Conservation (phyloP, 2,113 vertebrate genomes). For the Nerophis lumbriciformis region DNA sequence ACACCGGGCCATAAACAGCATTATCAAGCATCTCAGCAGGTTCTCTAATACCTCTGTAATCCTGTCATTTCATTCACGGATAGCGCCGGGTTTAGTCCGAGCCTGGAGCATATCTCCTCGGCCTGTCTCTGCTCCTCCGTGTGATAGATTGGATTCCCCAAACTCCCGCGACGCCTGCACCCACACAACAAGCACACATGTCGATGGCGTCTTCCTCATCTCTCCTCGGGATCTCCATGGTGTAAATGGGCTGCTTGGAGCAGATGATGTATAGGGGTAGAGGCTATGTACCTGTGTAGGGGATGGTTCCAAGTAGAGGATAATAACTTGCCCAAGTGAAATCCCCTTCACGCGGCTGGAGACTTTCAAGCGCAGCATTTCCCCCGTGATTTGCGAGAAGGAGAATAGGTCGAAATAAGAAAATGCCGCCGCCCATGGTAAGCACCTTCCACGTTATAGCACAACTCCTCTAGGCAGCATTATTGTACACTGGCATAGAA, state of each 20-base stretch:
- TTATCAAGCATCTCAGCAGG: constrained; percentile 73
- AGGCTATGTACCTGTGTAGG: constrained; percentile 25
- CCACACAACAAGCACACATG: constrained; percentile 8
- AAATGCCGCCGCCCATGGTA: not conserved
- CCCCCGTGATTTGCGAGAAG: constrained; percentile 17
- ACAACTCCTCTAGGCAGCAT: not conserved
- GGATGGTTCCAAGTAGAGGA: constrained; percentile 24
- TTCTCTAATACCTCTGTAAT: constrained; percentile 73
- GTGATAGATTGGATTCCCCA: constrained; percentile 69
- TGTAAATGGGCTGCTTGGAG: constrained; percentile 46
- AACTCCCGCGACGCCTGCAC: constrained; percentile 28
- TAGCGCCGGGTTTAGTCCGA: constrained; percentile 60
- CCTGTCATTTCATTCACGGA: constrained; percentile 74
- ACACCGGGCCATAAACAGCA: constrained; percentile 53
- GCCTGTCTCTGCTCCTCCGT: constrained; percentile 67
- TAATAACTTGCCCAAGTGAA: constrained; percentile 44
- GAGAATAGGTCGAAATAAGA: constrained; percentile 1
- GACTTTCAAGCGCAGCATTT: constrained; percentile 40
- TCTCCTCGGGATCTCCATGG: constrained; percentile 32
- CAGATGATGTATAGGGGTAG: constrained; percentile 40
- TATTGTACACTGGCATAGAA: too few species aligned
- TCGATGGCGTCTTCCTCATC: constrained; percentile 15
- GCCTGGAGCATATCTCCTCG: constrained; percentile 55
- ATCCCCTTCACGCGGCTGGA: constrained; percentile 31
- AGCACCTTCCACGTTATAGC: too few species aligned